A percentile compares a stretch with the other conserved stretches of the same genome.
Conservation (phyloP, 2,888 invertebrate species). For the Patella pellucida region DNA sequence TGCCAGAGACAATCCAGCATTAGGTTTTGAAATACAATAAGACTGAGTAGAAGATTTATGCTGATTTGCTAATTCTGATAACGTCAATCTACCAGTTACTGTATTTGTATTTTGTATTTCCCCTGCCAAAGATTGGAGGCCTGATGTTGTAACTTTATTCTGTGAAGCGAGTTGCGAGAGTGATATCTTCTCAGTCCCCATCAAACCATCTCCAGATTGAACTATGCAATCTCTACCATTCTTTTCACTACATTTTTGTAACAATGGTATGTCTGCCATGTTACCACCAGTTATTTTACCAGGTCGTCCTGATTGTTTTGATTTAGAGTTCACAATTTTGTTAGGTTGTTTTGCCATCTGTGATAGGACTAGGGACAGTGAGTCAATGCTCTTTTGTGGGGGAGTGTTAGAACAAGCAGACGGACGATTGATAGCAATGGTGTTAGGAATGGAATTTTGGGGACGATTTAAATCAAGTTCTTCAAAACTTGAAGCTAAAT, state of each 20-base stretch:
- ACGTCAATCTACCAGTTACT: not conserved
- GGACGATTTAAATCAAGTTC: not conserved
- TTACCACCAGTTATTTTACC: not conserved
- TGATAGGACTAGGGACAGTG: not conserved
- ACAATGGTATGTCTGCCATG: not conserved
- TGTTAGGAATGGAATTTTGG: constrained; percentile 9
- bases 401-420: not conserved
- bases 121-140: constrained; percentile 23
- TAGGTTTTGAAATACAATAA: not conserved
- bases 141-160: not conserved
- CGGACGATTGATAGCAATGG: not conserved
- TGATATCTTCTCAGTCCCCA: not conserved
- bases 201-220: not conserved
- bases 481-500: constrained; percentile 12
- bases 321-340: not conserved
- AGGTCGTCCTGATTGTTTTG: not conserved
- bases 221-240: not conserved
- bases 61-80: constrained; percentile 34
- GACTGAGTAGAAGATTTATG: constrained; percentile 8
- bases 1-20: constrained; percentile 15
- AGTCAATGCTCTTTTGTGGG: not conserved
- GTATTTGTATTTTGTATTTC: constrained; percentile 16
- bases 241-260: not conserved
- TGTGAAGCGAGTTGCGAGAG: constrained; percentile 9
- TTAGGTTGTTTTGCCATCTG: not conserved